Percentiles rank a stretch among this genome's conserved stretches.
These are phyloP conservation scores for Hippocampus barbouri DNA, from an alignment of 2,113 vertebrate species.

Conservation along the genomic window DNA sequence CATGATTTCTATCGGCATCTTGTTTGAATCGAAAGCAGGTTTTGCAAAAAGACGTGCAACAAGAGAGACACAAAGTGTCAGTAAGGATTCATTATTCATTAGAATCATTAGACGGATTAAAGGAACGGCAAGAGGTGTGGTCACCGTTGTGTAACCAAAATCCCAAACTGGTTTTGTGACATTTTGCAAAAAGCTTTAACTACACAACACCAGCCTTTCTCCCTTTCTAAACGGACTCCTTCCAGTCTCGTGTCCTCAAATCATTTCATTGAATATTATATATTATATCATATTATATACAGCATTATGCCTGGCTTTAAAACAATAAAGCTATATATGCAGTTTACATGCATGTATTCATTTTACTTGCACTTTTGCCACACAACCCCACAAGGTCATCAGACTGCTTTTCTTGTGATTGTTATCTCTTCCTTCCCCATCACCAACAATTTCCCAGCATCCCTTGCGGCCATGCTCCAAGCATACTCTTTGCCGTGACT, in stretches of 20 bases:
- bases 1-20: neutral
- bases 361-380: neutral
- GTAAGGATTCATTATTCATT: neutral
- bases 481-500: conserved; percentile 31
- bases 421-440: conserved; percentile 25
- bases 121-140: neutral
- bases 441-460: conserved; percentile 49
- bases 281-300: too few species aligned
- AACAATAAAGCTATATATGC: too few species aligned
- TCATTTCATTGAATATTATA: neutral
- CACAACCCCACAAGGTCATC: conserved; percentile 1
- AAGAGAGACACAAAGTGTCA: neutral
- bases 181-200: neutral
- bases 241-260: neutral
- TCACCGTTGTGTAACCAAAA: neutral
- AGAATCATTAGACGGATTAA: neutral
- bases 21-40: neutral
- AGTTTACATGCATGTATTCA: neutral
- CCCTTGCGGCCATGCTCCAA: conserved; percentile 55
- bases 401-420: conserved; percentile 15
- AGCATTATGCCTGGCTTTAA: too few species aligned
- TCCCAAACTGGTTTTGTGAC: conserved; percentile 4
- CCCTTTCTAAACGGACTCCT: neutral
- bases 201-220: neutral
- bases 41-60: neutral